Percentiles rank a stretch among this genome's conserved stretches.
Evolutionary conservation across 1,140 invertebrate species (phyloP).

Genomic region (Melipona quadrifasciata): DNA sequence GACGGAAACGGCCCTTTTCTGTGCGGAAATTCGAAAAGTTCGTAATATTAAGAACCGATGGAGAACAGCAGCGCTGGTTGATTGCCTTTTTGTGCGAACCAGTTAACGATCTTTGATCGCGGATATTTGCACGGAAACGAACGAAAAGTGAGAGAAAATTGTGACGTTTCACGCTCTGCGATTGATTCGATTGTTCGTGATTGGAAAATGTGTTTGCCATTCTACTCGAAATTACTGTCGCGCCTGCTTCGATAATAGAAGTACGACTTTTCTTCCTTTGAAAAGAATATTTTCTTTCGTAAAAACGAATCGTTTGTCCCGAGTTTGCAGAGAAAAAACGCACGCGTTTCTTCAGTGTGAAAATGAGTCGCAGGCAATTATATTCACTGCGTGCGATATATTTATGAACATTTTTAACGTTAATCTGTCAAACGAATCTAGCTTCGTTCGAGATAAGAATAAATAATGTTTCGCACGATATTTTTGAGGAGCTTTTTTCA

Average conservation of each 20-base stretch:
- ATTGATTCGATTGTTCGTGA: not conserved
- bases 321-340: no score
- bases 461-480: not conserved
- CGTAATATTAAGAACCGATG: not conserved
- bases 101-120: not conserved
- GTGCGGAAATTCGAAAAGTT: constrained; percentile 9
- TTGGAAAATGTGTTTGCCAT: not conserved
- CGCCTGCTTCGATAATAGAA: no score
- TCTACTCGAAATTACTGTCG: not conserved
- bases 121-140: not conserved
- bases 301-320: no score
- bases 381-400: not conserved
- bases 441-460: not conserved
- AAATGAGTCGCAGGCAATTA: not conserved
- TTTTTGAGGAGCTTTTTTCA: not conserved
- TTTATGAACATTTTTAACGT: not conserved
- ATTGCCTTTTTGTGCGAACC: not conserved
- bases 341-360: not conserved
- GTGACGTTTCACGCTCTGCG: not conserved
- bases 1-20: not conserved
- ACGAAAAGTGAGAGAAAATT: not conserved
- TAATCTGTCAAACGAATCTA: not conserved
- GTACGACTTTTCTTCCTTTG: no score
- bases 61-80: not conserved
- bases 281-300: no score